These are phyloP conservation scores for Aphidius gifuensis DNA, from an alignment of 1,140 invertebrate species.

Conservation along the genomic window DNA sequence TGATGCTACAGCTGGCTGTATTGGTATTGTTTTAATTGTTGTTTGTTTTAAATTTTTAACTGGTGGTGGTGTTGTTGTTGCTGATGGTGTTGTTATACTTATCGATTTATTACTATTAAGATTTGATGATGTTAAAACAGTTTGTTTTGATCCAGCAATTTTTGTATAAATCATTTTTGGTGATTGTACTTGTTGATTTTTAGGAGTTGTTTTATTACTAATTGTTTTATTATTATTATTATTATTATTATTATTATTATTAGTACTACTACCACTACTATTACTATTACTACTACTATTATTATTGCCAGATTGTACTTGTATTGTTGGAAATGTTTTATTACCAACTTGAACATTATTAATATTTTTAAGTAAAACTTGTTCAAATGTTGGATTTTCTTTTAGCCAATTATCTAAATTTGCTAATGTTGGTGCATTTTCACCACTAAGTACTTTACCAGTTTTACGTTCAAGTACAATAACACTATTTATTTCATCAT, in stretches of 20 bases:
- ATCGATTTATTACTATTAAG: conserved; percentile 32
- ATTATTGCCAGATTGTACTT: conserved; percentile 30
- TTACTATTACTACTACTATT: too few species aligned
- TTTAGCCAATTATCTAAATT: conserved; percentile 80
- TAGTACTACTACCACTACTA: too few species aligned
- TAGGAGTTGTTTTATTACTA: conserved; percentile 26
- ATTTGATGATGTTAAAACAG: conserved; percentile 35
- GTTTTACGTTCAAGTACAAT: conserved; percentile 77
- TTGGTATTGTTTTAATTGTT: conserved; percentile 24
- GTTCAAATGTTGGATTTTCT: conserved; percentile 82
- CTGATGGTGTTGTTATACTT: conserved; percentile 23
- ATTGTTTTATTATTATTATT: conserved; percentile 9
- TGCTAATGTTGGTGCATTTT: conserved; percentile 72
- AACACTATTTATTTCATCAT: conserved; percentile 56
- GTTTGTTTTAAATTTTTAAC: conserved; percentile 27
- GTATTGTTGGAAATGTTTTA: conserved; percentile 43
- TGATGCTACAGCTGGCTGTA: conserved; percentile 14
- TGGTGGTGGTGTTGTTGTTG: conserved; percentile 20
- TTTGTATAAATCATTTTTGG: conserved; percentile 47
- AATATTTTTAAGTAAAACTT: conserved; percentile 64
- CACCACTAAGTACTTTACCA: conserved; percentile 68
- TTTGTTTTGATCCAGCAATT: conserved; percentile 47
- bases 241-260: neutral
- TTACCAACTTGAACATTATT: conserved; percentile 52
- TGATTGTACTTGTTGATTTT: conserved; percentile 25